A percentile compares a stretch with the other conserved stretches of the same genome.
These are phyloP conservation scores for Drosophila eugracilis DNA, from an alignment of 1,140 invertebrate genomes.

Conservation along the genomic window DNA sequence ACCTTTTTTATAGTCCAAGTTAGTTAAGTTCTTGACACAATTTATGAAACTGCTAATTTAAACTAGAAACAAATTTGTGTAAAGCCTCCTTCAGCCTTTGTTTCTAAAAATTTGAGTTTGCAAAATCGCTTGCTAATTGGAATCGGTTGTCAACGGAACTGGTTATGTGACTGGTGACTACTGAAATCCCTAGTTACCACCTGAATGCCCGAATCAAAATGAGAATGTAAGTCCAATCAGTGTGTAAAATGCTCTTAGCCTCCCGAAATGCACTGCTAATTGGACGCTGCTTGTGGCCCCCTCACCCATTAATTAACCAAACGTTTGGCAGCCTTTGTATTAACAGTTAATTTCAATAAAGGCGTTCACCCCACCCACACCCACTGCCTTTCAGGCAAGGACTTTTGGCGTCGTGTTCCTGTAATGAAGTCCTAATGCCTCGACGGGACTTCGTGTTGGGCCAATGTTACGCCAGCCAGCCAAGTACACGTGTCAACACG, in stretches of 20 bases:
- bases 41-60: too few relatives aligned
- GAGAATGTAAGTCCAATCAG: slow-evolving; percentile 1
- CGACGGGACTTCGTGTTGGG: slow-evolving; percentile 56
- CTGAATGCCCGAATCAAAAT: neutral
- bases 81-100: too few relatives aligned
- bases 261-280: slow-evolving; percentile 50
- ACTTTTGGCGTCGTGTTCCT: slow-evolving; percentile 42
- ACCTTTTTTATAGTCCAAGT: too few relatives aligned
- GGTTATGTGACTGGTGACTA: neutral
- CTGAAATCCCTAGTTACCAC: slow-evolving; percentile 4
- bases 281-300: slow-evolving; percentile 1
- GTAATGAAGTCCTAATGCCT: slow-evolving; percentile 77
- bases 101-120: neutral
- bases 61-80: too few relatives aligned
- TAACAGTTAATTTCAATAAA: slow-evolving; percentile 77
- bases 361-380: slow-evolving; percentile 1
- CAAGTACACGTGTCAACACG: slow-evolving; percentile 62
- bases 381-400: slow-evolving; percentile 5
- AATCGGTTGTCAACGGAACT: neutral
- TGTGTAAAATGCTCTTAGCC: slow-evolving; percentile 19
- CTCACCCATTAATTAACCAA: slow-evolving; percentile 11
- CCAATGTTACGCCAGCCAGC: slow-evolving; percentile 19
- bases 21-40: too few relatives aligned
- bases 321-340: slow-evolving; percentile 61
- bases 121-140: neutral